Conservation (phyloP, 2,797 vertebrate species). For the Cottoperca gobio region DNA sequence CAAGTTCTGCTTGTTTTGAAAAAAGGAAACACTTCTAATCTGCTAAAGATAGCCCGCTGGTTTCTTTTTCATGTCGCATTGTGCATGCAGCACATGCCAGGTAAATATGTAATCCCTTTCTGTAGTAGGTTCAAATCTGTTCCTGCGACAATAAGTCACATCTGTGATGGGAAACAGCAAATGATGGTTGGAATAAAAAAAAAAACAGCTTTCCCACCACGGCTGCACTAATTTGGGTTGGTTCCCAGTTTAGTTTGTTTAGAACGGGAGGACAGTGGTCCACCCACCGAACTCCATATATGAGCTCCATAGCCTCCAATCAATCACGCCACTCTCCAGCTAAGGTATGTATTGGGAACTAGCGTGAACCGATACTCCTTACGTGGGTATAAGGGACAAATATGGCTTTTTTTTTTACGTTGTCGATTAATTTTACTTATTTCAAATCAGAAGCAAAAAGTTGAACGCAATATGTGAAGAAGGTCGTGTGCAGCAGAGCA, state of each 20-base stretch:
- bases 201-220: conserved; percentile 55
- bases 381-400: too few species aligned
- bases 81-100: not conserved
- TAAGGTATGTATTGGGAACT: conserved; percentile 56
- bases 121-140: not conserved
- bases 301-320: conserved; percentile 72
- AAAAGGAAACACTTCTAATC: not conserved
- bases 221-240: conserved; percentile 73
- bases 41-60: not conserved
- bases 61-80: not conserved
- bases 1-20: not conserved
- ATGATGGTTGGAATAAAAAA: conserved; percentile 43
- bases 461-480: not conserved
- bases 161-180: conserved; percentile 26
- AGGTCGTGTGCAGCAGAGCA: not conserved
- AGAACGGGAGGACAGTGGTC: conserved; percentile 50
- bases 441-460: not conserved
- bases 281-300: conserved; percentile 79
- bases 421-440: not conserved
- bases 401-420: not conserved
- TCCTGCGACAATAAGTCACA: not conserved
- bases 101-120: not conserved
- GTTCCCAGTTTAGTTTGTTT: conserved; percentile 75
- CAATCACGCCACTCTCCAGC: conserved; percentile 69
- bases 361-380: conserved; percentile 48